phyloP scores from a whole-genome alignment of 2,797 vertebrate species.

The Argya squamiceps region DNA sequence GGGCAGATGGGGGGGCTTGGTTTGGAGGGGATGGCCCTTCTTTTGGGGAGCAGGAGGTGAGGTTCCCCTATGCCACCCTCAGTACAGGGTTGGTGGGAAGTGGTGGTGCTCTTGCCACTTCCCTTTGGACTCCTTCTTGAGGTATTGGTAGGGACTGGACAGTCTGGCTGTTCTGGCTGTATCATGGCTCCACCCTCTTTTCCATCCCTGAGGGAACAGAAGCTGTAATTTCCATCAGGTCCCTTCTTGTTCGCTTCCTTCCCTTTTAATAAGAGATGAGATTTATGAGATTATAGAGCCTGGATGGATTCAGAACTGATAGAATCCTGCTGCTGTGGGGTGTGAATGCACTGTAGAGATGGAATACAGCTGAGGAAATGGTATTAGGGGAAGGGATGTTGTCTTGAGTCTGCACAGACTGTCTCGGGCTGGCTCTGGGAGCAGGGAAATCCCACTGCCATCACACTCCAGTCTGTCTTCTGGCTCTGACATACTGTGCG shows the following conservation, averaged over 20 bases:
- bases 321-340: not conserved
- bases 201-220: not conserved
- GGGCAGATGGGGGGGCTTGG: not conserved
- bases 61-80: not conserved
- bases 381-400: not conserved
- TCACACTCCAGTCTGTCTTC: not conserved
- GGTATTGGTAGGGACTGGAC: not conserved
- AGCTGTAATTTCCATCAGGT: constrained; percentile 45
- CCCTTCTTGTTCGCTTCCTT: constrained; percentile 6
- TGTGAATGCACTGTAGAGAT: not conserved
- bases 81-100: not conserved
- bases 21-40: not conserved
- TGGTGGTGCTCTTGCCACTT: not conserved
- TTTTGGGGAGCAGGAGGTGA: not conserved
- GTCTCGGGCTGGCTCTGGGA: not conserved
- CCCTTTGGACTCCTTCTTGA: not conserved
- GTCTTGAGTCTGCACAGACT: not conserved
- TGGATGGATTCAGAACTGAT: not conserved
- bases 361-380: not conserved
- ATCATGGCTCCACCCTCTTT: not conserved
- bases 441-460: not conserved
- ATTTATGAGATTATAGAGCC: constrained; percentile 26
- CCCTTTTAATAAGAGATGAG: constrained; percentile 61
- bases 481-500: not conserved
- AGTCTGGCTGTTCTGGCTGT: not conserved